Conservation (phyloP, 2,888 invertebrate genomes). For the Imbricaverruca yamaguchii region DNA sequence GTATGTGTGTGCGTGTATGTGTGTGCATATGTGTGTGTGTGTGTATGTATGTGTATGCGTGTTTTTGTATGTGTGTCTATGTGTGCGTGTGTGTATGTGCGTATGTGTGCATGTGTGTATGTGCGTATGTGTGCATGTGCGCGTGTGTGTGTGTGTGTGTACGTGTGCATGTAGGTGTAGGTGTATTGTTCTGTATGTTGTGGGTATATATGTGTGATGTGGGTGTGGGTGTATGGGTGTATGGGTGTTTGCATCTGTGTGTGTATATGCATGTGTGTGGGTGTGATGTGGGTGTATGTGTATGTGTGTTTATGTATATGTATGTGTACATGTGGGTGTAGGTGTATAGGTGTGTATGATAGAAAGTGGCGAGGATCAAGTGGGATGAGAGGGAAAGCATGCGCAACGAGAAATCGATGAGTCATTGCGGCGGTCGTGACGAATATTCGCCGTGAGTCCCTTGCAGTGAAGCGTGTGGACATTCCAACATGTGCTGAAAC, state of each 20-base stretch:
- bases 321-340: slow-evolving; percentile 17
- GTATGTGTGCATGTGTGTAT: neutral
- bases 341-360: neutral
- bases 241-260: neutral
- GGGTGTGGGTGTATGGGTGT: neutral
- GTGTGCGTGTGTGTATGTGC: neutral
- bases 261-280: neutral
- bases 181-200: slow-evolving; percentile 5
- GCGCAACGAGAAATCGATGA: too few relatives aligned
- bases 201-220: slow-evolving; percentile 15
- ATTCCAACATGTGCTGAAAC: too few relatives aligned
- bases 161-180: neutral
- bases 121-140: neutral
- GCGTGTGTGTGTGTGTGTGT: neutral
- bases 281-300: neutral
- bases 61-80: neutral
- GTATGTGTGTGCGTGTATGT: neutral
- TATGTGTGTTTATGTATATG: slow-evolving; percentile 5
- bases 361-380: too few relatives aligned
- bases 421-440: too few relatives aligned
- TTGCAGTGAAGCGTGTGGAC: too few relatives aligned
- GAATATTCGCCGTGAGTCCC: too few relatives aligned
- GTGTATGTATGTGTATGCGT: slow-evolving; percentile 14
- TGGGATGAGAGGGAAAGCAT: too few relatives aligned
- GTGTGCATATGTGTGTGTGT: neutral